Evolutionary conservation across 2,113 vertebrate genomes (phyloP), one percentile per base, ranked within the genome.

Genomic region (Sinocyclocheilus grahami): DNA sequence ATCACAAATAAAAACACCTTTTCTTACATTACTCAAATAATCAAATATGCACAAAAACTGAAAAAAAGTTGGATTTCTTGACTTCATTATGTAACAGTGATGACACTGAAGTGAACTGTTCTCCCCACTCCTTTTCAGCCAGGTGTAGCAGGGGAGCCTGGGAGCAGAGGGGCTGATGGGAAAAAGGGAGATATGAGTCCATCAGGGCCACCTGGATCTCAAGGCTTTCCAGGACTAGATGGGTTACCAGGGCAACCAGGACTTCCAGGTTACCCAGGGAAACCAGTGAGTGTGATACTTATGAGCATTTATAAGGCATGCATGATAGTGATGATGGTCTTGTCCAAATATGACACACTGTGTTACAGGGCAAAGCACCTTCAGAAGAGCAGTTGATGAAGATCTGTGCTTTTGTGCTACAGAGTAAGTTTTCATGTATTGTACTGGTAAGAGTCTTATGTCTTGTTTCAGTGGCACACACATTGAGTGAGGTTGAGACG

Each of bases 311-410:
- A 8, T 72, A 4, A 37, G 14, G 8, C 0, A 67, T 1, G 30
- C 24, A 79, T 24, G 27, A 51, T 10, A 18, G 6, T 4, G 53
- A 55, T 76, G n/a, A 27, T 58, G 12, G 2, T 24, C 27, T 75
- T 33, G 1, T 65, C 48, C 37, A 72, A 74, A 72, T 53, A 22
- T 85, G 48, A 62, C n/a, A 10, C 33, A 75, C 30, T 67, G 51
- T 89, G 69, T 90, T 85, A 53, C 80, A 92, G 91, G 91, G 91
- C 22, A 91, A 91, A 53, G 18, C 88, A 3, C 89, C 89, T 27
- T 87, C 91, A 14, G 91, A 92, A 48, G 90, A 92, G 5, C 88
- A 91, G 4, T 22, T 92, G 3, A 85, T 92, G 80, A 91, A 92
- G 85, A 86, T 92, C 0, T 91, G 90, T 63, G 87, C 90, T 20